Conservation (phyloP, 2,888 invertebrate species). For the Heliconius cydno region DNA sequence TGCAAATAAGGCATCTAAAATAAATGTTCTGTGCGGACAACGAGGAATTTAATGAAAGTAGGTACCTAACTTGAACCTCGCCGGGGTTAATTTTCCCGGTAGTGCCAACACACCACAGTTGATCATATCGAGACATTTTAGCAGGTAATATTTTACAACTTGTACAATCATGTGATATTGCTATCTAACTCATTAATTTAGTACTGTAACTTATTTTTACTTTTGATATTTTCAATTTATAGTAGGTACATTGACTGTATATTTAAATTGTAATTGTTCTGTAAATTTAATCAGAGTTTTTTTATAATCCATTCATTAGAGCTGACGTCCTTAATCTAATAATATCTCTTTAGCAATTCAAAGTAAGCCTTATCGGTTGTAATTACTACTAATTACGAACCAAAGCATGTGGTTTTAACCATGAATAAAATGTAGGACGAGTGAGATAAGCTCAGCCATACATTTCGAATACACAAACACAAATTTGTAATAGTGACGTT, state of each 20-base stretch:
- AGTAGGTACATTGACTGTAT: neutral
- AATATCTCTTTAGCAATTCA: neutral
- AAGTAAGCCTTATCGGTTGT: neutral
- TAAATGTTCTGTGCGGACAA: neutral
- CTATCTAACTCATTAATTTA: neutral
- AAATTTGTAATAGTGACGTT: no score
- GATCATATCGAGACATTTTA: neutral
- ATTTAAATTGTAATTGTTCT: neutral
- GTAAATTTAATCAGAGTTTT: neutral
- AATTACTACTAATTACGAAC: neutral
- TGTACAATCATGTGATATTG: neutral
- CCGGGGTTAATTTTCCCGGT: conserved; percentile 2
- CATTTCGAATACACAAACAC: neutral
- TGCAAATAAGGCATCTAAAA: neutral
- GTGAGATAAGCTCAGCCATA: neutral
- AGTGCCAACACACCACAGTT: neutral
- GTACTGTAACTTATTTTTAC: neutral
- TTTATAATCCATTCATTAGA: neutral
- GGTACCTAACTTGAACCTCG: neutral
- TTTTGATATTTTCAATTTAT: no score
- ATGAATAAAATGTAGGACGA: conserved; percentile 22
- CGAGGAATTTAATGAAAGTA: neutral
- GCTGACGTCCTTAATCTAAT: neutral
- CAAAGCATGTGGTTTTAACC: conserved; percentile 5
- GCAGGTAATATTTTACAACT: neutral